A percentile compares a stretch with the other conserved stretches of the same genome.
phyloP scores from a whole-genome alignment of 2,797 vertebrate genomes.

The Chaetodon trifasciatus region DNA sequence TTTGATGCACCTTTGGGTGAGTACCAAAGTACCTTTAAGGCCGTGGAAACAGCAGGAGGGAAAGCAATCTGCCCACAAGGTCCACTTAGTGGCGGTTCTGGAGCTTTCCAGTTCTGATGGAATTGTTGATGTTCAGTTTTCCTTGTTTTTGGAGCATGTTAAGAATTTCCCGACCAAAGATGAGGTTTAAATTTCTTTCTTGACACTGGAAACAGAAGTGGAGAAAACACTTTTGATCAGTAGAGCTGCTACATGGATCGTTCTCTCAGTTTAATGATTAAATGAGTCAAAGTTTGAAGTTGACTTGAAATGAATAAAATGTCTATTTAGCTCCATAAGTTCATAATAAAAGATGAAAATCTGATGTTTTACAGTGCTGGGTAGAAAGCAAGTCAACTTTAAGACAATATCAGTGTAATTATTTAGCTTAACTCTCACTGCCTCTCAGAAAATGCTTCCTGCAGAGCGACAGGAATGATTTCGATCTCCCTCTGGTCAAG shows the following conservation, averaged over 20 bases:
- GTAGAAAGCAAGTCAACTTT: no score
- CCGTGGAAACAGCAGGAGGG: neutral
- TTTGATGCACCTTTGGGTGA: neutral
- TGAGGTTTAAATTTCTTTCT: neutral
- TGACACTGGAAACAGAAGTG: neutral
- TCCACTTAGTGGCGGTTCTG: neutral
- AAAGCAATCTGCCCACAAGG: no score
- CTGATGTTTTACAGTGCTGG: neutral
- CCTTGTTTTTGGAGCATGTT: neutral
- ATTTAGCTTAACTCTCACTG: conserved; percentile 33
- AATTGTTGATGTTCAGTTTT: neutral
- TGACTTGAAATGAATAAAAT: neutral
- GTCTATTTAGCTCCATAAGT: neutral
- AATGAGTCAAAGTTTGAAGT: neutral
- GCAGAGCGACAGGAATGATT: conserved; percentile 47
- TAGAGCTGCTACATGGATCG: neutral
- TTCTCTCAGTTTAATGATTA: neutral
- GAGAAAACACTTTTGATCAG: neutral
- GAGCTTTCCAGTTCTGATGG: neutral
- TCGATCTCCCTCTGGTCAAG: conserved; percentile 50
- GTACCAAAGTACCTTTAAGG: neutral
- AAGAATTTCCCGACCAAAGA: neutral
- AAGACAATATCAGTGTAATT: neutral
- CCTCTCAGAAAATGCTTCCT: conserved; percentile 50
- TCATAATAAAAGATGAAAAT: neutral